Percentiles rank a stretch among this genome's conserved stretches.
These are phyloP conservation scores for Callithrix jacchus DNA, from an alignment of 2,113 vertebrate genomes.

Conservation along the genomic window DNA sequence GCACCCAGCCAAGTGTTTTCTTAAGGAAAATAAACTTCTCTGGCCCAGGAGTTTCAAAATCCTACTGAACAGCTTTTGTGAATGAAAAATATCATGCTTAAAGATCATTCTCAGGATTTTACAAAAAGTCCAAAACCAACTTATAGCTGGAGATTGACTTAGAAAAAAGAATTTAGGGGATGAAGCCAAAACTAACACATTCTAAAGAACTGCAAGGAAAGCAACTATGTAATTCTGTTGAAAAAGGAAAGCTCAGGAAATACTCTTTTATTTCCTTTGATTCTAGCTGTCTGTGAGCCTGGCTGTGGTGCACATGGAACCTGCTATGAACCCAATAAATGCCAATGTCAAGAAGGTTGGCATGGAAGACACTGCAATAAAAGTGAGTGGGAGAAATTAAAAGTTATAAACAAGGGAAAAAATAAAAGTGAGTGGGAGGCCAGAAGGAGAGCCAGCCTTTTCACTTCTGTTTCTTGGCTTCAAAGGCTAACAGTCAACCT, in stretches of 20 bases:
- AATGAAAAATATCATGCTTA: neutral
- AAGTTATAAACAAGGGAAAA: too few species aligned
- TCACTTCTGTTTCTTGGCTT: neutral
- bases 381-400: slow-evolving; percentile 85
- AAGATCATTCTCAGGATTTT: neutral
- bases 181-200: neutral
- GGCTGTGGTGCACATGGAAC: slow-evolving; percentile 88
- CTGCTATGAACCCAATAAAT: slow-evolving; percentile 90
- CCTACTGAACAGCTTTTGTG: neutral
- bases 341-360: slow-evolving; percentile 92
- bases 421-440: slow-evolving; percentile 77
- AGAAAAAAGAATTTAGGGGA: neutral
- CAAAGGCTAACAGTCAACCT: neutral
- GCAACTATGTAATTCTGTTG: neutral
- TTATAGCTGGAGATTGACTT: slow-evolving; percentile 38
- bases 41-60: neutral
- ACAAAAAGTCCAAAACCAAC: neutral
- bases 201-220: slow-evolving; percentile 29
- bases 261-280: neutral
- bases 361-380: slow-evolving; percentile 92
- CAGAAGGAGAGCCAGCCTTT: neutral
- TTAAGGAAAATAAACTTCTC: slow-evolving; percentile 17
- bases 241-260: slow-evolving; percentile 13
- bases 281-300: slow-evolving; percentile 91
- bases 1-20: neutral